Evolutionary conservation across 2,888 invertebrate species (phyloP).

Genomic region (Petrolisthes cinctipes): DNA sequence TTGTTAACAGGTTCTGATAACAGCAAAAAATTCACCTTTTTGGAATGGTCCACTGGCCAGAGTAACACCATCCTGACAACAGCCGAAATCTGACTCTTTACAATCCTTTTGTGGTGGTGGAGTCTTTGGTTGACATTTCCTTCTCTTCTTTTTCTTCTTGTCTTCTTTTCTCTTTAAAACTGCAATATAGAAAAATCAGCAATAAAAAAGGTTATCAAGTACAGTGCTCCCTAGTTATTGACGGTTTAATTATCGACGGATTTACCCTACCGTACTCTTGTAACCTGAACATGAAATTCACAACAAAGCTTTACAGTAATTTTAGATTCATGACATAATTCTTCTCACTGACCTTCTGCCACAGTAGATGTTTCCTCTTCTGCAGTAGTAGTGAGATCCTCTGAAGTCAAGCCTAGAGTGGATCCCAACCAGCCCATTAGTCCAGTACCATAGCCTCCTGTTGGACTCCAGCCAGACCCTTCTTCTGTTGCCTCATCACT

Average conservation of each 20-base stretch:
- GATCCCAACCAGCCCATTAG: conserved; percentile 17
- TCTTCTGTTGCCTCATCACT: conserved; percentile 46
- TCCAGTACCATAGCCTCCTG: conserved; percentile 31
- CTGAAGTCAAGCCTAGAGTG: conserved; percentile 3
- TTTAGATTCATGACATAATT: too few relatives aligned
- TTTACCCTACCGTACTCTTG: too few relatives aligned
- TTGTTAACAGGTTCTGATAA: too few relatives aligned
- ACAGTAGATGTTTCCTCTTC: not conserved
- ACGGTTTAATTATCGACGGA: too few relatives aligned
- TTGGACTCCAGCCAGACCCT: conserved; percentile 47
- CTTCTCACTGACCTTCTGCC: not conserved
- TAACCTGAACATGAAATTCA: too few relatives aligned
- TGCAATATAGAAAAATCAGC: not conserved
- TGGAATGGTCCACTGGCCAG: conserved; percentile 77
- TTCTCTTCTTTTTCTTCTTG: conserved; percentile 35
- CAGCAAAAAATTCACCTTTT: conserved; percentile 72
- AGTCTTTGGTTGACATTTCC: conserved; percentile 27
- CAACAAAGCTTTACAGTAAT: too few relatives aligned
- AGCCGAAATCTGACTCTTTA: conserved; percentile 78
- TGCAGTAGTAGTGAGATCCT: not conserved
- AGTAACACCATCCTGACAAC: conserved; percentile 87
- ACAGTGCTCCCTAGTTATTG: not conserved
- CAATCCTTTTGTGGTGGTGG: conserved; percentile 66
- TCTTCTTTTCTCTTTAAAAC: not conserved
- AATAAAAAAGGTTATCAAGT: not conserved